Percentiles rank a stretch among this genome's conserved stretches.
These are phyloP conservation scores for Pseudopodoces humilis DNA, from an alignment of 2,113 vertebrate genomes.

Conservation along the genomic window DNA sequence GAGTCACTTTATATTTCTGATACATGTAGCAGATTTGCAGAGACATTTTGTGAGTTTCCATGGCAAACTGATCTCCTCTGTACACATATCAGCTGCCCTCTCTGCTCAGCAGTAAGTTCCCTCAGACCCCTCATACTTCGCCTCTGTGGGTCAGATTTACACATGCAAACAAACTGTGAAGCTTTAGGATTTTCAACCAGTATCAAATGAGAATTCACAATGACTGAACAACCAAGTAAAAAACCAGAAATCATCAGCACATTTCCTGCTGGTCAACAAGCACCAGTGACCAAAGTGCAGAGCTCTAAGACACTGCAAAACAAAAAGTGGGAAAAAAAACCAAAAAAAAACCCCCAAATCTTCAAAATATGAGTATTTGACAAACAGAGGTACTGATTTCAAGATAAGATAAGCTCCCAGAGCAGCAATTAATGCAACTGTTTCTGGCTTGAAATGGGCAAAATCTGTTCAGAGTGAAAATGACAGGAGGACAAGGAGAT, in stretches of 20 bases:
- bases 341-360: too few species aligned
- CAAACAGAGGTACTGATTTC: background rate
- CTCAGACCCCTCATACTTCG: background rate
- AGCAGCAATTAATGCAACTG: background rate
- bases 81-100: background rate
- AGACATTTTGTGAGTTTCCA: background rate
- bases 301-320: background rate
- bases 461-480: background rate
- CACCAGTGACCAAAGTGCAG: rapidly evolving
- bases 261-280: background rate
- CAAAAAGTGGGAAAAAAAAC: background rate
- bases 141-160: background rate
- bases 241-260: background rate
- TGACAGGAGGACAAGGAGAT: background rate
- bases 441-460: background rate
- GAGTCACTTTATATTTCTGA: background rate
- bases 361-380: background rate
- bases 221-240: background rate
- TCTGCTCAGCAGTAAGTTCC: background rate
- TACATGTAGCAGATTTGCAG: background rate
- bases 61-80: background rate
- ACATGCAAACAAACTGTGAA: background rate
- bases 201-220: background rate
- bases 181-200: background rate
- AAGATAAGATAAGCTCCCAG: background rate